phyloP scores from a whole-genome alignment of 2,888 invertebrate species.

The Uropetala carovei region DNA sequence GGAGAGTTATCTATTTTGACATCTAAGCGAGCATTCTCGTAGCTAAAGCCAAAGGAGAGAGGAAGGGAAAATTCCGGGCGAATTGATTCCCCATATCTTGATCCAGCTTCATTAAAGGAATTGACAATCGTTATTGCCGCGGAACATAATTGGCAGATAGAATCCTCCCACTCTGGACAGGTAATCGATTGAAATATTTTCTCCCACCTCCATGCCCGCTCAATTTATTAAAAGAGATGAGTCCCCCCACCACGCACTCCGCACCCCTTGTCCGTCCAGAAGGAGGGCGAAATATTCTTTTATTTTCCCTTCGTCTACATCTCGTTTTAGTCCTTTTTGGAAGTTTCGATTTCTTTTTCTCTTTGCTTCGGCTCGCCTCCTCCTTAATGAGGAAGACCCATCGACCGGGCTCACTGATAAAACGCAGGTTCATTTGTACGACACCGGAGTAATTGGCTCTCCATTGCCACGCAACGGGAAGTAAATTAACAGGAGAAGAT shows the following conservation, averaged over 20 bases:
- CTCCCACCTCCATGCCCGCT: neutral
- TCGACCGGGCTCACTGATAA: slow-evolving; percentile 11
- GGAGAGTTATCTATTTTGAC: slow-evolving; percentile 11
- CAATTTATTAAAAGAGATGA: slow-evolving; percentile 7
- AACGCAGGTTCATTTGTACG: slow-evolving; percentile 53
- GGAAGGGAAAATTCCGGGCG: neutral
- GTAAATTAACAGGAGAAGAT: slow-evolving; percentile 7
- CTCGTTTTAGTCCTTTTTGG: too few relatives aligned
- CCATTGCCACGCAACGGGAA: neutral
- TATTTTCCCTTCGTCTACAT: neutral
- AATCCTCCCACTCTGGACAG: slow-evolving; percentile 7
- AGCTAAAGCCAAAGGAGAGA: neutral
- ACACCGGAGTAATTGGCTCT: slow-evolving; percentile 50
- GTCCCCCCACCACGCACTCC: neutral
- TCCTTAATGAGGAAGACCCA: slow-evolving; percentile 46
- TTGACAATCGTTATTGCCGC: slow-evolving; percentile 56
- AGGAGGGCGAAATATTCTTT: neutral
- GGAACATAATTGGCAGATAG: slow-evolving; percentile 60
- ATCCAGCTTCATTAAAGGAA: slow-evolving; percentile 54
- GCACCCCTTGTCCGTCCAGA: neutral
- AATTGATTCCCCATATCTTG: slow-evolving; percentile 60
- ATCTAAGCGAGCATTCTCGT: slow-evolving; percentile 27
- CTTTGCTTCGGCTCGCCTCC: neutral
- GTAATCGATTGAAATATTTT: slow-evolving; percentile 22
- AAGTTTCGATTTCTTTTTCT: neutral